Evolutionary conservation across 2,888 invertebrate species (phyloP).

Genomic region (Macrophya annulata): DNA sequence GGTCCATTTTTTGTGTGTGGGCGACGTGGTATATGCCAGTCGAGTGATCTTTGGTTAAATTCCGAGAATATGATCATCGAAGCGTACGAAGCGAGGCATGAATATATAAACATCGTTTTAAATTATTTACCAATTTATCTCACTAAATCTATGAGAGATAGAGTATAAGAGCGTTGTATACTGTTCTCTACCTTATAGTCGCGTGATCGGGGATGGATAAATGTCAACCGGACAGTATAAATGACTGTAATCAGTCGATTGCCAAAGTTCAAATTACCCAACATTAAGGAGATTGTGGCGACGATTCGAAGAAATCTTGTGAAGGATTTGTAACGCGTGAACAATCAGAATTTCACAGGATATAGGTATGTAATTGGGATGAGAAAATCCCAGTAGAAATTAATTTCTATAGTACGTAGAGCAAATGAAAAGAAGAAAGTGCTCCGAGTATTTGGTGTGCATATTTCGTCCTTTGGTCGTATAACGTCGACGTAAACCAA

Average conservation of each 20-base stretch:
- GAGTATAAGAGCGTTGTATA: not conserved
- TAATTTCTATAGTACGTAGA: not conserved
- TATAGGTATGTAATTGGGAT: not conserved
- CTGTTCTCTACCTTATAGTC: too few relatives aligned
- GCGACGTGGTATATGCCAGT: not conserved
- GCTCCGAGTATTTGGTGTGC: not conserved
- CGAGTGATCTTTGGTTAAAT: not conserved
- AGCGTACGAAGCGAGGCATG: not conserved
- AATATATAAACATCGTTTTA: not conserved
- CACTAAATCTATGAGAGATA: not conserved
- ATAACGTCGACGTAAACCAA: not conserved
- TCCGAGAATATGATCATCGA: not conserved
- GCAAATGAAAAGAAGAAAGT: not conserved
- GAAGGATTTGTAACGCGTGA: not conserved
- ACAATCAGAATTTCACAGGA: not conserved
- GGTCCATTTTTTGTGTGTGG: not conserved
- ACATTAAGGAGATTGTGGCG: not conserved
- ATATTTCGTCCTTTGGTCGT: not conserved
- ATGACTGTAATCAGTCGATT: conserved; percentile 9
- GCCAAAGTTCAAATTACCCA: not conserved
- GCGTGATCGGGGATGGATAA: not conserved
- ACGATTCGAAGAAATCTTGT: not conserved
- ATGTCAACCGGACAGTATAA: conserved; percentile 14
- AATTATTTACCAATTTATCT: not conserved
- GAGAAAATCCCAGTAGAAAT: not conserved